Evolutionary conservation across 2,888 invertebrate genomes (phyloP).

Genomic region (Pammene fasciana): DNA sequence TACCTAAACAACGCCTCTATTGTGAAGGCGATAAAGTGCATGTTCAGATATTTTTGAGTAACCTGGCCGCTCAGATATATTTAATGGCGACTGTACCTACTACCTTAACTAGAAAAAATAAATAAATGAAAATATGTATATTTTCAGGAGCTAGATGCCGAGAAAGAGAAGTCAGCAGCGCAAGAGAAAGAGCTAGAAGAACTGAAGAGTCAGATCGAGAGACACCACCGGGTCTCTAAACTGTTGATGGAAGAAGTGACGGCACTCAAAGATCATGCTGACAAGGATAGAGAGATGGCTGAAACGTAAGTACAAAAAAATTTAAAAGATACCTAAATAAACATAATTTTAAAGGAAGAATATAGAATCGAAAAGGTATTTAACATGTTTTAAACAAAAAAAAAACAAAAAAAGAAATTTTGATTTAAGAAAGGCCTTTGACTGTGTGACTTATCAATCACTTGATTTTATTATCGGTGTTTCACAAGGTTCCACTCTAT

Average conservation of each 20-base stretch:
- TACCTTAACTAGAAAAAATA: too few relatives aligned
- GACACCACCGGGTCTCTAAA: slow-evolving; percentile 86
- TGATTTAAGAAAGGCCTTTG: background rate
- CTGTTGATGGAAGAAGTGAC: slow-evolving; percentile 86
- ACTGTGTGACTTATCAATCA: background rate
- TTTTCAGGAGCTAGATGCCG: slow-evolving; percentile 79
- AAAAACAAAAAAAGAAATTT: background rate
- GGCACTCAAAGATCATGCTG: slow-evolving; percentile 84
- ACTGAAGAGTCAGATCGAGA: slow-evolving; percentile 80
- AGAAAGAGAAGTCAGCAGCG: slow-evolving; percentile 69
- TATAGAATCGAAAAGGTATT: too few relatives aligned
- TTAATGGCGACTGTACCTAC: too few relatives aligned
- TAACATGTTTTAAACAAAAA: too few relatives aligned
- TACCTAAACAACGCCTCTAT: too few relatives aligned
- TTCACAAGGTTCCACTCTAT: too few relatives aligned
- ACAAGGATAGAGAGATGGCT: slow-evolving; percentile 84
- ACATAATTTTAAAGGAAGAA: too few relatives aligned
- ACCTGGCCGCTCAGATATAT: too few relatives aligned
- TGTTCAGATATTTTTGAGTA: too few relatives aligned
- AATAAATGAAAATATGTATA: background rate
- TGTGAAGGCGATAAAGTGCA: too few relatives aligned
- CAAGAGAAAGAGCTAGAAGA: slow-evolving; percentile 83
- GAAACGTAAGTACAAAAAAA: slow-evolving; percentile 68
- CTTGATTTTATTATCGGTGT: too few relatives aligned
- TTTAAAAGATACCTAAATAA: background rate